Evolutionary conservation across 2,888 invertebrate genomes (phyloP).

Genomic region (Aelia acuminata): DNA sequence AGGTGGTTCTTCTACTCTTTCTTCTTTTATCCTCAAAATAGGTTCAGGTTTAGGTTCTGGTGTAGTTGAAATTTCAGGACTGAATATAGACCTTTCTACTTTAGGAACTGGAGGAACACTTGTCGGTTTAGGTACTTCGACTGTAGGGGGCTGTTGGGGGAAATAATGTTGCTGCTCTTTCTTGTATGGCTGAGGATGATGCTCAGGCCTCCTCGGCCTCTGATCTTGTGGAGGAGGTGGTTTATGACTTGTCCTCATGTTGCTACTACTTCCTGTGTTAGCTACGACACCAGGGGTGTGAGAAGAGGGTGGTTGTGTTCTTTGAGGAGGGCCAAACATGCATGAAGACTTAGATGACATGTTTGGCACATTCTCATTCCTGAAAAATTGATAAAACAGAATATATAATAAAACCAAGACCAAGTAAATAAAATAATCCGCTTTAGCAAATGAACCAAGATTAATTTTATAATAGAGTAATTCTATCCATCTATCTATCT

Average conservation of each 20-base stretch:
- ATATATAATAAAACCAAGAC: background rate
- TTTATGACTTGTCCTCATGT: constrained; percentile 50
- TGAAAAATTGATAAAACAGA: constrained; percentile 54
- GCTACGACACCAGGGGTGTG: background rate
- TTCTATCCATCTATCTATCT: no score
- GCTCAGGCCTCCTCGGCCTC: constrained; percentile 63
- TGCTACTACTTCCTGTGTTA: constrained; percentile 60
- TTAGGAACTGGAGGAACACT: constrained; percentile 60
- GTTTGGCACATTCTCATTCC: constrained; percentile 58
- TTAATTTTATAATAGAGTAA: background rate
- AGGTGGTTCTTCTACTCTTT: constrained; percentile 50
- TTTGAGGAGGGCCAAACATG: constrained; percentile 64
- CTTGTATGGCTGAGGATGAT: constrained; percentile 53
- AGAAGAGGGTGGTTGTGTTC: constrained; percentile 56
- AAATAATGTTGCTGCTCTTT: constrained; percentile 66
- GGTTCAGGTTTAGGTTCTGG: constrained; percentile 58
- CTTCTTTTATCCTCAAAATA: constrained; percentile 49
- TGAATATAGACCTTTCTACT: constrained; percentile 68
- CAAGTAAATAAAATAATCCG: background rate
- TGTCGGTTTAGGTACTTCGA: constrained; percentile 61
- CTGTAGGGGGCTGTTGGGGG: constrained; percentile 68
- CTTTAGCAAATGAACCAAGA: background rate
- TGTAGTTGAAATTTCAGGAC: constrained; percentile 64
- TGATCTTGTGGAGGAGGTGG: constrained; percentile 66
- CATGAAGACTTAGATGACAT: constrained; percentile 62